Evolutionary conservation across 1,140 invertebrate species (phyloP).

Genomic region (Neelides sp.): DNA sequence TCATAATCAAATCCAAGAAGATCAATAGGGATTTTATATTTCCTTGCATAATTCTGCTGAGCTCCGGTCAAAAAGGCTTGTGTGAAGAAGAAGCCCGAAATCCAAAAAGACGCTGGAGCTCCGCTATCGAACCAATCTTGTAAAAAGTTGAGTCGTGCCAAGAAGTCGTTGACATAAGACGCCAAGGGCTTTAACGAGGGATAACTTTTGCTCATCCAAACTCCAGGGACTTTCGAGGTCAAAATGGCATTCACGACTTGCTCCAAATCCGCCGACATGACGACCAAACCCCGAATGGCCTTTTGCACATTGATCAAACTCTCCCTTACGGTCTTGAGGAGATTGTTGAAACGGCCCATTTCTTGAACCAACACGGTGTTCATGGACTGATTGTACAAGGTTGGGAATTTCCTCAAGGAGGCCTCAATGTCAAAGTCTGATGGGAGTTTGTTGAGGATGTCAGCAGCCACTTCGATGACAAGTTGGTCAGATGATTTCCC

Average conservation of each 20-base stretch:
- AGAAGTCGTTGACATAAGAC: slow-evolving; percentile 76
- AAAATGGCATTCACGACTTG: slow-evolving; percentile 71
- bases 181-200: slow-evolving; percentile 84
- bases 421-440: slow-evolving; percentile 54
- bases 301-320: slow-evolving; percentile 70
- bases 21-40: slow-evolving; percentile 81
- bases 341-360: slow-evolving; percentile 75
- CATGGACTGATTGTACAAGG: slow-evolving; percentile 71
- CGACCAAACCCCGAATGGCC: slow-evolving; percentile 65
- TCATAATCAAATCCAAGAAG: slow-evolving; percentile 71
- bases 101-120: slow-evolving; percentile 70
- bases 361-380: slow-evolving; percentile 88
- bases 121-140: slow-evolving; percentile 77
- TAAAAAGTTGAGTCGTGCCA: slow-evolving; percentile 63
- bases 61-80: slow-evolving; percentile 89
- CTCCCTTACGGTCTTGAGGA: slow-evolving; percentile 55
- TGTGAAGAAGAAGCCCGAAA: slow-evolving; percentile 90
- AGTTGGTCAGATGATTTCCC: slow-evolving; percentile 51
- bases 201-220: slow-evolving; percentile 78
- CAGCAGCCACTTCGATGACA: slow-evolving; percentile 53
- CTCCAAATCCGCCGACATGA: slow-evolving; percentile 77
- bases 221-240: slow-evolving; percentile 63
- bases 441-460: slow-evolving; percentile 60
- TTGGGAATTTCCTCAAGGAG: slow-evolving; percentile 59
- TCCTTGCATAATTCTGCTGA: slow-evolving; percentile 83